A percentile compares a stretch with the other conserved stretches of the same genome.
These are phyloP conservation scores for Parapristionchus giblindavisi DNA, from an alignment of 2,888 invertebrate genomes.

Conservation along the genomic window DNA sequence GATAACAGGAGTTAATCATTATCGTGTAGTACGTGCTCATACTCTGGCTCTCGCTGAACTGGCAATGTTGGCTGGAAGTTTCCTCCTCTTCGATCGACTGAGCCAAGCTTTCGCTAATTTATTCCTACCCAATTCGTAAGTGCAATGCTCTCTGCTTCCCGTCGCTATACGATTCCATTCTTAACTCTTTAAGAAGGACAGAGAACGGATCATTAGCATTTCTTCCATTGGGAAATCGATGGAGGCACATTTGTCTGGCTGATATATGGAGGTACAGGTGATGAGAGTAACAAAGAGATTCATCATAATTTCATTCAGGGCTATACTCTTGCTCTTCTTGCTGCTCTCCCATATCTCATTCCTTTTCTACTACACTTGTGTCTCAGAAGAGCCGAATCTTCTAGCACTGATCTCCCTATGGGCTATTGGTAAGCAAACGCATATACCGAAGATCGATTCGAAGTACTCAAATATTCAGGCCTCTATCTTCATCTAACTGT, in stretches of 20 bases:
- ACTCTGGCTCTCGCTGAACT: constrained; percentile 17
- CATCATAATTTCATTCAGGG: constrained; percentile 19
- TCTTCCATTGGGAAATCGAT: constrained; percentile 26
- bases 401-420: constrained; percentile 49
- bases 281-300: not conserved
- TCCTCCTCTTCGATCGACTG: constrained; percentile 24
- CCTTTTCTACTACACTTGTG: constrained; percentile 50
- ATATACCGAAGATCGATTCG: no score
- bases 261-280: constrained; percentile 32
- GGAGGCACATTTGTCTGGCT: constrained; percentile 37
- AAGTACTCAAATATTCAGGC: not conserved
- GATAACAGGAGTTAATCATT: constrained; percentile 31
- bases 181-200: not conserved
- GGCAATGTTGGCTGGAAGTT: constrained; percentile 30
- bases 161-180: not conserved
- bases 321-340: constrained; percentile 46
- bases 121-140: constrained; percentile 29
- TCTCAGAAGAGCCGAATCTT: constrained; percentile 47
- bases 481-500: constrained; percentile 52
- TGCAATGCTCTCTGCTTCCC: not conserved
- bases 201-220: constrained; percentile 28
- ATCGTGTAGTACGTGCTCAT: constrained; percentile 25
- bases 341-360: constrained; percentile 51
- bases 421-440: constrained; percentile 49
- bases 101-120: constrained; percentile 32